Evolutionary conservation across 2,888 invertebrate species (phyloP), one percentile per base, ranked within the genome.

Genomic region (Apodemia mormo): DNA sequence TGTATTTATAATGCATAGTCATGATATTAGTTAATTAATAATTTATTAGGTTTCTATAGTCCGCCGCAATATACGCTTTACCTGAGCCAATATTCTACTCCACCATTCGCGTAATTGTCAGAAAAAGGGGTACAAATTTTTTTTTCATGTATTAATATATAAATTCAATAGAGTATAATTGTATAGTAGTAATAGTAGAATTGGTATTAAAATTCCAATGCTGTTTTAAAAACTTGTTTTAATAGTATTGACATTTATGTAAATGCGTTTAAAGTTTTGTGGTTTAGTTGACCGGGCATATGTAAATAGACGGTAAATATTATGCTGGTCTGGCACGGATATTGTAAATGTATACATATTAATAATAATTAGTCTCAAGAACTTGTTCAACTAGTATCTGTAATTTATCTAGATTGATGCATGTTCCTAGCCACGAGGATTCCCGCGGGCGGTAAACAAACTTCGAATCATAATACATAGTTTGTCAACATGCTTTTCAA

Each of bases 301-400:
- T 37, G 40, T 54, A 8, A 68, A 65, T 40, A 54, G 22, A 58
- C 6, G 49, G 14, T 14, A 49, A 49, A 14, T 49, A 64, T 64
- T 30, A 54, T 49, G 14, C 49, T 40, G 5, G 14, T 37, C 37
- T 14, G 22, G 9, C 29, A 45, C n/a, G 33, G 14, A 64, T 64
- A 37, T 37, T 45, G 14, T 68, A 68, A 29, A 8, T 66, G 71
- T 73, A 68, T 69, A 65, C 68, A 52, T 68, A 68, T 71, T 67
- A 67, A 72, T 68, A 70, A 70, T 73, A 72, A 75, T 76, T 74
- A 72, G 75, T 74, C 68, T 65, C 65, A 56, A n/a, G 14, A 54
- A 56, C 65, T 64, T 29, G 65, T 43, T 12, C 12, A 40, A 65
- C 69, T 14, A 69, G 54, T 65, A 43, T 40, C 43, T 40, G 43